phyloP scores from a whole-genome alignment of 2,797 vertebrate genomes.

The Alca torda region DNA sequence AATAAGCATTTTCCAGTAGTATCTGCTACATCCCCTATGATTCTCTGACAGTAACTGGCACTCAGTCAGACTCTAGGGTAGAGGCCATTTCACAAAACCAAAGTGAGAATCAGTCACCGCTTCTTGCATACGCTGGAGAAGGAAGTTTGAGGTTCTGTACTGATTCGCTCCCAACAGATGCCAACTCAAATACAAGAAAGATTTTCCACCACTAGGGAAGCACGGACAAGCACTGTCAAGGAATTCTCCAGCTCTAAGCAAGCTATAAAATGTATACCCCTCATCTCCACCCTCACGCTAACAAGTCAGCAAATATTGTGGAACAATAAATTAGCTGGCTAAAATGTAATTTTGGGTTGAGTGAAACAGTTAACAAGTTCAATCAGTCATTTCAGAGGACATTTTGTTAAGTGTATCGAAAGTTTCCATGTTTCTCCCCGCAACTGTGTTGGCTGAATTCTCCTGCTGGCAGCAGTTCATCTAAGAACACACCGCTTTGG shows the following conservation, averaged over 20 bases:
- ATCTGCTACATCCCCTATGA: not conserved
- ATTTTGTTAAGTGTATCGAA: not conserved
- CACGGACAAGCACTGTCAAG: not conserved
- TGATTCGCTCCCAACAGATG: not conserved
- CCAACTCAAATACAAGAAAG: not conserved
- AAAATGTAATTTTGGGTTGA: not conserved
- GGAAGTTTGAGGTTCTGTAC: not conserved
- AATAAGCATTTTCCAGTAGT: not conserved
- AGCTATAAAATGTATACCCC: not conserved
- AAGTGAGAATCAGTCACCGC: not conserved
- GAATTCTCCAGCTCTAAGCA: not conserved
- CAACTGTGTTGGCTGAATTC: accelerated
- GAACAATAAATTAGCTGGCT: not conserved
- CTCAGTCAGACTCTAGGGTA: not conserved
- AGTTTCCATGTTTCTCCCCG: not conserved
- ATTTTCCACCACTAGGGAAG: not conserved
- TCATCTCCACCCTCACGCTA: not conserved
- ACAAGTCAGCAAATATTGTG: not conserved
- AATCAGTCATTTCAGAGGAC: not conserved
- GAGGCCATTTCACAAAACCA: not conserved
- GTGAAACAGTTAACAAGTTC: not conserved
- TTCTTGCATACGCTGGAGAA: not conserved
- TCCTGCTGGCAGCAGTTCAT: not conserved
- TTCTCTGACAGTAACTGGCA: not conserved
- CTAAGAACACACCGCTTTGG: not conserved